Conservation (phyloP, 2,888 invertebrate species). For the Cylloceria caligata region DNA sequence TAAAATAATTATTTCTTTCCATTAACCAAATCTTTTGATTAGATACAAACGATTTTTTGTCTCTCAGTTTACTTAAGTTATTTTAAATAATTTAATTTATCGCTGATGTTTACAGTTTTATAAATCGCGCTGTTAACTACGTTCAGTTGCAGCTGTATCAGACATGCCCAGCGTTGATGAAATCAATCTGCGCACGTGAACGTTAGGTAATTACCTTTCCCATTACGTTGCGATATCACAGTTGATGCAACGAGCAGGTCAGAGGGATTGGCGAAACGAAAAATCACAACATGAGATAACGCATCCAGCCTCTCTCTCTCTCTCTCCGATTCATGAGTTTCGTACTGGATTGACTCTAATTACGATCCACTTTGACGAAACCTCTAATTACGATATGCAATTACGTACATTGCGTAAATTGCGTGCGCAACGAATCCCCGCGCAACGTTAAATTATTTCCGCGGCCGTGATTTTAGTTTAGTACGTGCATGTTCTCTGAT, state of each 20-base stretch:
- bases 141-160: background rate
- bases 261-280: background rate
- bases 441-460: conserved; percentile 61
- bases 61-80: too few species aligned
- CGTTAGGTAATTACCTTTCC: conserved; percentile 31
- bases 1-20: too few species aligned
- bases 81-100: background rate
- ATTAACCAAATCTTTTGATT: too few species aligned
- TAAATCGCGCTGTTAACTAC: background rate
- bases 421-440: conserved; percentile 49
- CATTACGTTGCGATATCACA: conserved; percentile 12
- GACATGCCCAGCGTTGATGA: conserved; percentile 22
- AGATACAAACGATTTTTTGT: too few species aligned
- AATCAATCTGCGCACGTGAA: conserved; percentile 32
- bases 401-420: conserved; percentile 72
- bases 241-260: background rate
- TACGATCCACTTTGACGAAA: conserved; percentile 68
- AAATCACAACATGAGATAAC: conserved; percentile 32
- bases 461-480: conserved; percentile 57
- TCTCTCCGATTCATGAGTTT: conserved; percentile 23
- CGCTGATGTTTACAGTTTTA: background rate
- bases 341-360: conserved; percentile 63
- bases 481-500: conserved; percentile 1
- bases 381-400: conserved; percentile 69
- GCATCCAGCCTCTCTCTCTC: conserved; percentile 26